Evolutionary conservation across 2,888 invertebrate genomes (phyloP).

Genomic region (Dynastes hyllus): DNA sequence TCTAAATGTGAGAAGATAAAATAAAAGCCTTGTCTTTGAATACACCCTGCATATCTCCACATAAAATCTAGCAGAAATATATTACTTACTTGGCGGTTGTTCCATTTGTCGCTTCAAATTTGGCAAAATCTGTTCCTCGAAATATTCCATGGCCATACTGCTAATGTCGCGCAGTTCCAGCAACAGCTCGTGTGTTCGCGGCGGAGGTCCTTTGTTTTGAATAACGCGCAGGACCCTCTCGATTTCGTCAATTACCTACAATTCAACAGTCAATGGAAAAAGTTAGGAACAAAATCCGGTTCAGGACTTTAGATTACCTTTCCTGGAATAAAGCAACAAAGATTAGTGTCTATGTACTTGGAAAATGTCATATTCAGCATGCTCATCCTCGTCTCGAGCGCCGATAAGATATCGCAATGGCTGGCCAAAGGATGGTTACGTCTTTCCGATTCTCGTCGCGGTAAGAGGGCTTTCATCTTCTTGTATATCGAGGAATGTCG

Average conservation of each 20-base stretch:
- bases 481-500: constrained; percentile 84
- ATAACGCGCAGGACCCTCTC: constrained; percentile 82
- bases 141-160: constrained; percentile 97
- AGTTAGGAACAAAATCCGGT: background rate
- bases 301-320: constrained; percentile 76
- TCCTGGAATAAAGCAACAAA: constrained; percentile 95
- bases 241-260: constrained; percentile 91
- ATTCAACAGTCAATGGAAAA: background rate
- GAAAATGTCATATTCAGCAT: constrained; percentile 95
- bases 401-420: constrained; percentile 92
- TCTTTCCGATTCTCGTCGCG: constrained; percentile 91
- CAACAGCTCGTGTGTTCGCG: constrained; percentile 84
- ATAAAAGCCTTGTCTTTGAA: no score
- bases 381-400: constrained; percentile 92
- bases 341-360: constrained; percentile 87
- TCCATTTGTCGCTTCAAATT: constrained; percentile 60
- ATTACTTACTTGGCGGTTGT: constrained; percentile 33
- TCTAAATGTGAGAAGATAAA: no score
- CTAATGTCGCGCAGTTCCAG: constrained; percentile 94
- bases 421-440: constrained; percentile 88
- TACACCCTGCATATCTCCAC: no score
- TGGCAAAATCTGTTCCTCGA: constrained; percentile 90
- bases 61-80: background rate
- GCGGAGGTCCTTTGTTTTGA: constrained; percentile 79
- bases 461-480: constrained; percentile 86